These are phyloP conservation scores for Hippocampus mohnikei DNA, from an alignment of 2,113 vertebrate species.

Conservation along the genomic window DNA sequence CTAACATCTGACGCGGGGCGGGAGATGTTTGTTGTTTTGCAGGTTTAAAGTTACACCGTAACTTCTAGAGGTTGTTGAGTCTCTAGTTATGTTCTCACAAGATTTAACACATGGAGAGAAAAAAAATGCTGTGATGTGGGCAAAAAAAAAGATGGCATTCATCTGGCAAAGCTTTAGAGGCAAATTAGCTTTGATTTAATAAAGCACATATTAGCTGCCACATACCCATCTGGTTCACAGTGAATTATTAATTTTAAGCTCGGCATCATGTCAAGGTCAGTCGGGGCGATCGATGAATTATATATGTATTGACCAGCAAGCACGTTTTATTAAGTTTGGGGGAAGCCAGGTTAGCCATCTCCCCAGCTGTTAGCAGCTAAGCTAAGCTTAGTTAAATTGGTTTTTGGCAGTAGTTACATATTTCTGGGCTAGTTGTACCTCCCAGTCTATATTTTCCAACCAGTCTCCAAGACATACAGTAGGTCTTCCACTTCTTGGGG, in stretches of 20 bases:
- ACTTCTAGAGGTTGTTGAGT: constrained; percentile 31
- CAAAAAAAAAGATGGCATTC: background rate
- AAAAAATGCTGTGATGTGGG: constrained; percentile 48
- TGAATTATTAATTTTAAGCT: background rate
- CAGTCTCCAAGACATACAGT: too few relatives aligned
- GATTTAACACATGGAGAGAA: constrained; percentile 28
- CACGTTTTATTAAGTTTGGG: background rate
- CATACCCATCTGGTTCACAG: background rate
- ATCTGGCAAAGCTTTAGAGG: background rate
- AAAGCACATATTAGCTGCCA: background rate
- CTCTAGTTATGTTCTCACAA: constrained; percentile 38
- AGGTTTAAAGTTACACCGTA: constrained; percentile 42
- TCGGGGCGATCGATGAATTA: background rate
- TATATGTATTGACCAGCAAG: background rate
- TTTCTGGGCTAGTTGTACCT: too few relatives aligned
- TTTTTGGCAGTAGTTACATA: too few relatives aligned
- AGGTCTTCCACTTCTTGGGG: too few relatives aligned
- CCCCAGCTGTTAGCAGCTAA: background rate
- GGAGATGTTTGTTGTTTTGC: constrained; percentile 8
- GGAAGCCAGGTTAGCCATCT: background rate
- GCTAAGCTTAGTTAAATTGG: background rate
- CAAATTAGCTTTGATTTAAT: background rate
- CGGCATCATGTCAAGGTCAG: background rate
- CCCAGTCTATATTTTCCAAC: too few relatives aligned
- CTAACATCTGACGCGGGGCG: constrained; percentile 27